Percentiles rank a stretch among this genome's conserved stretches.
Conservation (phyloP, 1,140 invertebrate species). For the Pseudomyrmex pallidus region DNA sequence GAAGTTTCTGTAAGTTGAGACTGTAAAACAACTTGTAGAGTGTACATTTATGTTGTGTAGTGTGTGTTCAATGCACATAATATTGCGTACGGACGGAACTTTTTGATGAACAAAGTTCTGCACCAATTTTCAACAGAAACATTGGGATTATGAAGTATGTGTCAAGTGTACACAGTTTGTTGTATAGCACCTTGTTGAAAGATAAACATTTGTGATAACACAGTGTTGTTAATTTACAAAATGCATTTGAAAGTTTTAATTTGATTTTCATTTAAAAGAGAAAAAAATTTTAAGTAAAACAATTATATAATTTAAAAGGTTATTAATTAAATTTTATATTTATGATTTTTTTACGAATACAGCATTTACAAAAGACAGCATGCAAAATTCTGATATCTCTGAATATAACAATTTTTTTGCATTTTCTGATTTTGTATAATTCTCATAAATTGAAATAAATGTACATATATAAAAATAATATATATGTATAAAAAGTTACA, state of each 20-base stretch:
- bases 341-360: no score
- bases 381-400: background rate
- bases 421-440: conserved; percentile 11
- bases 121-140: conserved; percentile 56
- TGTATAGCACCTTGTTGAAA: conserved; percentile 80
- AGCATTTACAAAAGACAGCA: background rate
- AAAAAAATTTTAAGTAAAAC: conserved; percentile 15
- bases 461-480: no score
- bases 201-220: conserved; percentile 79
- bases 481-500: conserved; percentile 4
- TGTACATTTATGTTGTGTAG: conserved; percentile 62
- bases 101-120: conserved; percentile 50
- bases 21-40: conserved; percentile 20
- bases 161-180: conserved; percentile 80
- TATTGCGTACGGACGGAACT: conserved; percentile 50
- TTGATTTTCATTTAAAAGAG: conserved; percentile 36
- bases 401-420: background rate
- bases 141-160: conserved; percentile 70
- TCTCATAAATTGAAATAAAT: conserved; percentile 12
- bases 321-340: background rate
- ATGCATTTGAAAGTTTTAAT: conserved; percentile 46
- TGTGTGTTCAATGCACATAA: conserved; percentile 65
- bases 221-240: conserved; percentile 67
- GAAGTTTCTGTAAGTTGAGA: conserved; percentile 38
- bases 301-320: background rate